Evolutionary conservation across 1,140 invertebrate genomes (phyloP).

Genomic region (Linepithema humile): DNA sequence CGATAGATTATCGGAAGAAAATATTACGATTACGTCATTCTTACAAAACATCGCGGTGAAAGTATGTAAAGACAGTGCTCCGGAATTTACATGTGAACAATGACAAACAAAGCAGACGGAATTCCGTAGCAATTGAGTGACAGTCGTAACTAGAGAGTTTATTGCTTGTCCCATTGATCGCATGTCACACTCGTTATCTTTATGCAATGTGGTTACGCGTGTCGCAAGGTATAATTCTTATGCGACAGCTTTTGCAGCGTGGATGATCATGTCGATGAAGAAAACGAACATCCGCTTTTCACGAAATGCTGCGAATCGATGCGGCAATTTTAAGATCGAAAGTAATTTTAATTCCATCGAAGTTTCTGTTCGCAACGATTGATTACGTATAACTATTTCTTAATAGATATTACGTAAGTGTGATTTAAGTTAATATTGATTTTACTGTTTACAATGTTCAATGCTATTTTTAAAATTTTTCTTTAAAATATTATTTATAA

Average conservation of each 20-base stretch:
- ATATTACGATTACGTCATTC: not conserved
- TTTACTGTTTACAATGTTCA: not conserved
- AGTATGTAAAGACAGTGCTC: constrained; percentile 57
- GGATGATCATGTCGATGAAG: constrained; percentile 27
- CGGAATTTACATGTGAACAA: constrained; percentile 59
- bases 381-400: constrained; percentile 15
- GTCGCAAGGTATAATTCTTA: constrained; percentile 47
- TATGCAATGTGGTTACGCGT: constrained; percentile 55
- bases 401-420: constrained; percentile 15
- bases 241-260: constrained; percentile 21
- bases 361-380: constrained; percentile 1
- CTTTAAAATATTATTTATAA: not conserved
- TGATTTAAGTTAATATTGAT: not conserved
- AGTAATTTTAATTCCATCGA: constrained; percentile 32
- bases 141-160: constrained; percentile 51
- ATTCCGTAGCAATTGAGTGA: constrained; percentile 46
- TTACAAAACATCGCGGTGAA: constrained; percentile 49
- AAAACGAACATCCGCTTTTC: constrained; percentile 49
- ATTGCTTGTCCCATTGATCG: constrained; percentile 54
- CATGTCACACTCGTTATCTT: constrained; percentile 54
- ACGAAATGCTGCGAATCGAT: constrained; percentile 16
- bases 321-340: constrained; percentile 10
- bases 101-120: constrained; percentile 52
- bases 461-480: not conserved
- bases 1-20: not conserved